A percentile compares a stretch with the other conserved stretches of the same genome.
These are phyloP conservation scores for Propsilocerus akamusi DNA, from an alignment of 1,140 invertebrate species.

Conservation along the genomic window DNA sequence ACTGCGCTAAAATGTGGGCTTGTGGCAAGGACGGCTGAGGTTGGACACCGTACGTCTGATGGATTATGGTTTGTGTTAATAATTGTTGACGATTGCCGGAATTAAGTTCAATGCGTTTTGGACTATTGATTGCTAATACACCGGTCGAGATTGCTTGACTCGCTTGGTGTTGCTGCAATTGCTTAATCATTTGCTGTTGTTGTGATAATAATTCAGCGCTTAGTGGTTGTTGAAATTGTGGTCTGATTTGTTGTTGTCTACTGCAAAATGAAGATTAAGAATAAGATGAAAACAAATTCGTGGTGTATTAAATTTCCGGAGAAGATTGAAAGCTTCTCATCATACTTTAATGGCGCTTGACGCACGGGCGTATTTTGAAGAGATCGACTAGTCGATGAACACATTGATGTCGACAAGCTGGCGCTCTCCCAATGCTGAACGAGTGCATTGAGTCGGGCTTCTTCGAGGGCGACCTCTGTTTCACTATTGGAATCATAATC, in stretches of 20 bases:
- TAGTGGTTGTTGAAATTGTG: constrained; percentile 6
- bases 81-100: neutral
- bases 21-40: neutral
- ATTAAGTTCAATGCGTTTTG: constrained; percentile 1
- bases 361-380: constrained; percentile 22
- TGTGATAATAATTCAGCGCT: constrained; percentile 21
- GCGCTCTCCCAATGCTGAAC: constrained; percentile 41
- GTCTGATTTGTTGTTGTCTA: neutral
- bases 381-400: constrained; percentile 23
- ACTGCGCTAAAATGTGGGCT: neutral
- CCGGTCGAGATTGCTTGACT: constrained; percentile 5
- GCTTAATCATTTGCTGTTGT: constrained; percentile 8
- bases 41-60: constrained; percentile 5
- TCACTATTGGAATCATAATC: constrained; percentile 51
- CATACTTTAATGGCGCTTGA: constrained; percentile 14
- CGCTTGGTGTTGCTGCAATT: constrained; percentile 11
- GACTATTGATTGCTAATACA: constrained; percentile 7
- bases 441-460: constrained; percentile 31
- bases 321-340: neutral
- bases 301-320: constrained; percentile 1
- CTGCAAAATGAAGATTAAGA: neutral
- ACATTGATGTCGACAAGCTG: constrained; percentile 29
- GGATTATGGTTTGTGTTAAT: constrained; percentile 2
- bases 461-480: constrained; percentile 36
- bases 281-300: neutral